Conservation (phyloP, 2,888 invertebrate genomes). For the Penaeus monodon region DNA sequence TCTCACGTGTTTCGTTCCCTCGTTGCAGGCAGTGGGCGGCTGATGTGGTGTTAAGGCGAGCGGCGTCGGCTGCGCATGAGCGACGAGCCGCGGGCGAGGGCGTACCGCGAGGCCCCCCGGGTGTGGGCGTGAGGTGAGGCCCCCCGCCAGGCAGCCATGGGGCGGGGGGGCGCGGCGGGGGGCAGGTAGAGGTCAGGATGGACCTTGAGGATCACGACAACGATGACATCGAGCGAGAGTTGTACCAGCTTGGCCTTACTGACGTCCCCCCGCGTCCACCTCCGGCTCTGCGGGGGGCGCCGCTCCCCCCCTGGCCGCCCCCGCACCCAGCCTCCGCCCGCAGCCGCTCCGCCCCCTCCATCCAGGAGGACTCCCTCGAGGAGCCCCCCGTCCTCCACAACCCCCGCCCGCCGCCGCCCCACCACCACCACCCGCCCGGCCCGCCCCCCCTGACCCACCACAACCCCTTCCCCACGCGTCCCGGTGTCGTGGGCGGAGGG, state of each 20-base stretch:
- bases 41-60: conserved; percentile 5
- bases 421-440: background rate
- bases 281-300: conserved; percentile 38
- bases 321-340: conserved; percentile 34
- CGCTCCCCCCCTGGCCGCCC: conserved; percentile 30
- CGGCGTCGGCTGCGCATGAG: background rate
- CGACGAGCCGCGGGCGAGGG: background rate
- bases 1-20: background rate
- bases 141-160: conserved; percentile 52
- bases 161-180: conserved; percentile 45
- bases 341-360: conserved; percentile 44
- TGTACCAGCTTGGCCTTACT: conserved; percentile 62
- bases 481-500: conserved; percentile 29
- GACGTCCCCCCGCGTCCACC: conserved; percentile 54
- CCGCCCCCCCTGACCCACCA: conserved; percentile 38
- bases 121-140: conserved; percentile 46
- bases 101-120: conserved; percentile 30
- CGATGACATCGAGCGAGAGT: conserved; percentile 64
- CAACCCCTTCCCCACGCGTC: conserved; percentile 11
- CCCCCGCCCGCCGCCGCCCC: conserved; percentile 26
- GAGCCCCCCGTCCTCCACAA: conserved; percentile 30
- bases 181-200: conserved; percentile 45
- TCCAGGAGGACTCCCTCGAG: conserved; percentile 44
- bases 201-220: conserved; percentile 55
- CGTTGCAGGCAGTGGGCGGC: conserved; percentile 6